Conservation (phyloP, 2,113 vertebrate genomes). For the Cygnus atratus region DNA sequence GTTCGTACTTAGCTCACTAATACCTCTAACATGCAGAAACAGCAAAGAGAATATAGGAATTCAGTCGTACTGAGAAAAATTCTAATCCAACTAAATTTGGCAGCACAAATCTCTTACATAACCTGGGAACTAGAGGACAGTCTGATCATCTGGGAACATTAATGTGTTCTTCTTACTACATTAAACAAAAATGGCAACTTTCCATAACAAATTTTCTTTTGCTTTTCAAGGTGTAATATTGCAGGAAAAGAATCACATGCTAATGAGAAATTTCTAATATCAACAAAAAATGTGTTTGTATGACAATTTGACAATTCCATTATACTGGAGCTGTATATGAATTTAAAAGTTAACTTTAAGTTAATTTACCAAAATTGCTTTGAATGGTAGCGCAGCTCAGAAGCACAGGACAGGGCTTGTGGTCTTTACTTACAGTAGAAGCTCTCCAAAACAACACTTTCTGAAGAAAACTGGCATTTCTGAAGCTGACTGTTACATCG, state of each 20-base stretch:
- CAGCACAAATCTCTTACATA: slow-evolving; percentile 11
- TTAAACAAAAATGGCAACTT: not conserved
- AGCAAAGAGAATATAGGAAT: not conserved
- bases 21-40: not conserved
- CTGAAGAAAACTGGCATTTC: not conserved
- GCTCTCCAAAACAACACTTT: not conserved
- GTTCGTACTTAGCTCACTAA: not conserved
- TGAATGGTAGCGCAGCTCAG: not conserved
- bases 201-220: not conserved
- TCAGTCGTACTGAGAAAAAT: not conserved
- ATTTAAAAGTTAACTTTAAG: not conserved
- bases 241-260: not conserved
- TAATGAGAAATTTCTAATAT: not conserved
- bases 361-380: not conserved
- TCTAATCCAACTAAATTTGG: slow-evolving; percentile 26
- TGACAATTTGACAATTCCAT: not conserved
- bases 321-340: not conserved
- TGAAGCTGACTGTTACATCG: not conserved
- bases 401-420: not conserved
- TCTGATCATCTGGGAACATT: not conserved
- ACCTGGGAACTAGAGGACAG: slow-evolving; percentile 24
- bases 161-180: not conserved
- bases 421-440: not conserved
- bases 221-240: not conserved
- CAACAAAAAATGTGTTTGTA: not conserved